Percentiles rank a stretch among this genome's conserved stretches.
phyloP scores from a whole-genome alignment of 2,888 invertebrate species.

The Lasius fuliginosus region DNA sequence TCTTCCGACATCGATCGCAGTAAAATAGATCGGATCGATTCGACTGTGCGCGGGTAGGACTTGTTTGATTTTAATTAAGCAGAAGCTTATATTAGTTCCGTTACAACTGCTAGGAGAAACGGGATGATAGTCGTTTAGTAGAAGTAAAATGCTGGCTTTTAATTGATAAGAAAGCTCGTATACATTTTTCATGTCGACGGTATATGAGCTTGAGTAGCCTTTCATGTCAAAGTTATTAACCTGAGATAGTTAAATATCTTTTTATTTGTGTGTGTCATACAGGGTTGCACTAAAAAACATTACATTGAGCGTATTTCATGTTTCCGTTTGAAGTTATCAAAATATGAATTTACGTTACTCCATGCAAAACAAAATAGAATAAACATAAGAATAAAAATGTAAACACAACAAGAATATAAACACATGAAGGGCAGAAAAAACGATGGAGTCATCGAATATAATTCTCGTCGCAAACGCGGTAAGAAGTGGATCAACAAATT shows the following conservation, averaged over 20 bases:
- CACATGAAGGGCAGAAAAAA: neutral
- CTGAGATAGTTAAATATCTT: neutral
- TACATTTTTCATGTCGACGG: neutral
- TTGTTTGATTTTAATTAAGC: conserved; percentile 60
- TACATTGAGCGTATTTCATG: neutral
- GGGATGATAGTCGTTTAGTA: neutral
- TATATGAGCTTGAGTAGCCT: neutral
- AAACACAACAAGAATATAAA: neutral
- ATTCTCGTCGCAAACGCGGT: neutral
- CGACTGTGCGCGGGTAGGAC: conserved; percentile 28
- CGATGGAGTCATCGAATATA: neutral
- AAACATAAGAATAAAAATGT: neutral
- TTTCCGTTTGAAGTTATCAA: neutral
- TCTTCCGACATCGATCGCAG: conserved; percentile 44
- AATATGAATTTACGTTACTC: neutral
- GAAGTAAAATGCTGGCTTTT: conserved; percentile 16
- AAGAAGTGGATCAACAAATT: conserved; percentile 40
- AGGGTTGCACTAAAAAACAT: neutral
- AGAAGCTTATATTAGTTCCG: neutral
- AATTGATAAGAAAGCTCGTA: conserved; percentile 14
- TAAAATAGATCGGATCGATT: conserved; percentile 60
- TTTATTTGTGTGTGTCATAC: neutral
- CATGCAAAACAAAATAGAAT: neutral
- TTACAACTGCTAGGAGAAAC: conserved; percentile 6
- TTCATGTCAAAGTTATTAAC: conserved; percentile 17